Conservation (phyloP, 1,140 invertebrate species). For the Drosophila fuyamai region DNA sequence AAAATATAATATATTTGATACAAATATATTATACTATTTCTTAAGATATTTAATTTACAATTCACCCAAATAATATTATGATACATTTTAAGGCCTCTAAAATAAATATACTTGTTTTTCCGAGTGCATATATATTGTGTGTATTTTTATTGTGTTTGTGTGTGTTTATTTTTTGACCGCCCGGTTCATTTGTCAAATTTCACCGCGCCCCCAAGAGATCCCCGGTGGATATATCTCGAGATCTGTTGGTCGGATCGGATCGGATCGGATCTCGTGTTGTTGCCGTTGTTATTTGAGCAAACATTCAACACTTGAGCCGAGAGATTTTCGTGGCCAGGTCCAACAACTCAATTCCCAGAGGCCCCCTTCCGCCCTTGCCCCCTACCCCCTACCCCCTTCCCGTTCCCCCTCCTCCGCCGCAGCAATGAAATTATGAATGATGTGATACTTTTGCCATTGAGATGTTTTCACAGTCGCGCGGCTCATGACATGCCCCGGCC, state of each 20-base stretch:
- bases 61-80: no score
- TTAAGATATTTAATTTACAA: no score
- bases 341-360: constrained; percentile 74
- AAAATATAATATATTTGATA: no score
- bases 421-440: constrained; percentile 84
- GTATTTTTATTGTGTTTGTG: constrained; percentile 20
- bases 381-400: background rate
- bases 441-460: constrained; percentile 84
- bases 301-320: constrained; percentile 82
- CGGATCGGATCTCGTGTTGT: constrained; percentile 36
- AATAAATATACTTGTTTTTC: no score
- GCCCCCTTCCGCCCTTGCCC: background rate
- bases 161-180: constrained; percentile 38
- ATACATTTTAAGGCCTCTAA: no score
- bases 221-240: constrained; percentile 54
- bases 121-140: constrained; percentile 6
- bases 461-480: constrained; percentile 82
- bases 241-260: constrained; percentile 44
- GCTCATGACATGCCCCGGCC: constrained; percentile 77
- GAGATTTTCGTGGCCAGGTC: constrained; percentile 81
- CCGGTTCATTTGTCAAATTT: constrained; percentile 82
- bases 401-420: constrained; percentile 2
- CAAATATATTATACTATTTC: no score
- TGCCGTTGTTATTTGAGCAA: constrained; percentile 81
- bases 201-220: constrained; percentile 70